phyloP scores from a whole-genome alignment of 2,888 invertebrate genomes.

The Listrodromus nycthemerus region DNA sequence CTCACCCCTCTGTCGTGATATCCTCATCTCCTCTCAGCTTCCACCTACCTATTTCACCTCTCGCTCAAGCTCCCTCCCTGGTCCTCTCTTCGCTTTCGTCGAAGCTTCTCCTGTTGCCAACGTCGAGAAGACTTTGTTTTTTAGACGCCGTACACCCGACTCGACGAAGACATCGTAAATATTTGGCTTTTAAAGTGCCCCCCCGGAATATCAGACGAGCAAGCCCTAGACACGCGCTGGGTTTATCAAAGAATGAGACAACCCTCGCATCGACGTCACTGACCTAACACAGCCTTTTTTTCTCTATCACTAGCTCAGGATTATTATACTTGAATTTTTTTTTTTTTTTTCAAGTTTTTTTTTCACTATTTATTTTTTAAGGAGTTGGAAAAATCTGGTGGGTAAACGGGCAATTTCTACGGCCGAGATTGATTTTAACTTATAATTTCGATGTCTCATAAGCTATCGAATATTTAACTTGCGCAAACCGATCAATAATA shows the following conservation, averaged over 20 bases:
- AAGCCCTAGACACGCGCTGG: slow-evolving; percentile 24
- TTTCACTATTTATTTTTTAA: neutral
- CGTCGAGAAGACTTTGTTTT: slow-evolving; percentile 76
- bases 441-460: neutral
- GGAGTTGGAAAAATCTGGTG: neutral
- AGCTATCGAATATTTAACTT: neutral
- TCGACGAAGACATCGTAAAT: slow-evolving; percentile 78
- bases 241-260: slow-evolving; percentile 15
- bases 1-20: slow-evolving; percentile 50
- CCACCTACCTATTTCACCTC: slow-evolving; percentile 23
- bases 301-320: slow-evolving; percentile 4
- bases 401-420: neutral
- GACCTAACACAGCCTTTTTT: slow-evolving; percentile 31
- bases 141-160: slow-evolving; percentile 68
- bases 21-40: slow-evolving; percentile 41
- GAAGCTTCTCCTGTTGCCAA: slow-evolving; percentile 45
- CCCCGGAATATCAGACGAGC: slow-evolving; percentile 73
- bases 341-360: no score
- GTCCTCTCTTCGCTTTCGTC: slow-evolving; percentile 27
- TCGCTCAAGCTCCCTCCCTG: slow-evolving; percentile 9
- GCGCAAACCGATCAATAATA: neutral
- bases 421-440: neutral
- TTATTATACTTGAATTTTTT: neutral
- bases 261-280: slow-evolving; percentile 15
- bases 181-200: slow-evolving; percentile 81